These are phyloP conservation scores for Torymus texanus DNA, from an alignment of 2,888 invertebrate genomes.

Conservation along the genomic window DNA sequence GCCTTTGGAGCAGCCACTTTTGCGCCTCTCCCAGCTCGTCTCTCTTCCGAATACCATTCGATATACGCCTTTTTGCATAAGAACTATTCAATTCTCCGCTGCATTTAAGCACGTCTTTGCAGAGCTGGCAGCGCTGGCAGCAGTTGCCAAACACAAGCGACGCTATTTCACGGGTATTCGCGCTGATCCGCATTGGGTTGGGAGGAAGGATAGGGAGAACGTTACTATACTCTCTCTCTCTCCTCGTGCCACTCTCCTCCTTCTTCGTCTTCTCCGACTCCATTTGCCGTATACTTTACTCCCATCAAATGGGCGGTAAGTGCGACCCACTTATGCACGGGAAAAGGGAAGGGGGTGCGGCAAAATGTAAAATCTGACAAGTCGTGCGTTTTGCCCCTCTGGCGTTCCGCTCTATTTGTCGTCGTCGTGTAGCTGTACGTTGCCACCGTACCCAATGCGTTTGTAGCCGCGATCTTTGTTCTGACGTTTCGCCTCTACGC, in stretches of 20 bases:
- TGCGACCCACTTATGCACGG: not conserved
- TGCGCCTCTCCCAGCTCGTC: too few species aligned
- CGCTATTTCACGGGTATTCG: conserved; percentile 37
- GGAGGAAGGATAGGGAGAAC: not conserved
- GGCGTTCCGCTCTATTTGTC: conserved; percentile 5
- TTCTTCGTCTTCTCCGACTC: too few species aligned
- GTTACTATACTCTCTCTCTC: not conserved
- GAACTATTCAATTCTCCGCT: not conserved
- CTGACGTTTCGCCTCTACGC: too few species aligned
- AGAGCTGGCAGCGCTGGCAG: not conserved
- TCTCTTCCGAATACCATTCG: not conserved
- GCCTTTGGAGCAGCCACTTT: too few species aligned
- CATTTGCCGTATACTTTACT: not conserved
- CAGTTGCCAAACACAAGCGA: conserved; percentile 35
- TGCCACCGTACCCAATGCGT: too few species aligned
- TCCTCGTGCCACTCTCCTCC: not conserved
- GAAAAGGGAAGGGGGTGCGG: too few species aligned
- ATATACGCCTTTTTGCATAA: conserved; percentile 5
- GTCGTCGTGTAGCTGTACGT: too few species aligned
- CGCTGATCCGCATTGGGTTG: conserved; percentile 12
- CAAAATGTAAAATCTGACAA: conserved; percentile 24
- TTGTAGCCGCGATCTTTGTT: too few species aligned
- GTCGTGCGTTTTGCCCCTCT: not conserved
- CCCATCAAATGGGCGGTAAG: conserved; percentile 21
- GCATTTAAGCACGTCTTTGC: conserved; percentile 7